Conservation (phyloP, 2,113 vertebrate species). For the Pelobates fuscus region DNA sequence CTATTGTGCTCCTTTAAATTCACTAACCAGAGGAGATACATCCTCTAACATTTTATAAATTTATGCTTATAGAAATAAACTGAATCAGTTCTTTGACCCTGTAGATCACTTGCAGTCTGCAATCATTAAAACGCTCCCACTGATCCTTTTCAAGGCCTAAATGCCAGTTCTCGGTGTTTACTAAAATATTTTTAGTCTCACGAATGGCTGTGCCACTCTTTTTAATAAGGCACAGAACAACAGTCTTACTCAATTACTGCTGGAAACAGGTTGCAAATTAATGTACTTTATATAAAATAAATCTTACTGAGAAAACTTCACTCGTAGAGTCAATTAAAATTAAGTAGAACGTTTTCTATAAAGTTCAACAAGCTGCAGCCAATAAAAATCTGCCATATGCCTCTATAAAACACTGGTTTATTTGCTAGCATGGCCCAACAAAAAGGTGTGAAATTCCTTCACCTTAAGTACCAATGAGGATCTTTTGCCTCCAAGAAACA, state of each 20-base stretch:
- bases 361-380: background rate
- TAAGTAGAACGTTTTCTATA: constrained; percentile 16
- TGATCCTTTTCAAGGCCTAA: constrained; percentile 13
- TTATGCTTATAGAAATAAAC: too few relatives aligned
- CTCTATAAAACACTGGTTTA: constrained; percentile 13
- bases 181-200: constrained; percentile 20
- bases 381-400: constrained; percentile 16
- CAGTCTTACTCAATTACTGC: constrained; percentile 28
- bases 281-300: constrained; percentile 8
- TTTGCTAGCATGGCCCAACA: background rate
- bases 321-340: constrained; percentile 33
- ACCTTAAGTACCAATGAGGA: background rate
- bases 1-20: too few relatives aligned
- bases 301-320: constrained; percentile 16
- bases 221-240: constrained; percentile 28
- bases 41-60: too few relatives aligned
- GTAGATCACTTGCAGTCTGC: background rate
- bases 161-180: constrained; percentile 33
- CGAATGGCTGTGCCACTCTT: constrained; percentile 15
- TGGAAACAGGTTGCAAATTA: constrained; percentile 6
- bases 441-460: constrained; percentile 18
- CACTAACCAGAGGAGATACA: too few relatives aligned
- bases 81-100: background rate
- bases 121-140: constrained; percentile 20
- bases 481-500: background rate